Conservation (phyloP, 2,888 invertebrate species). For the Epiblema foenella region DNA sequence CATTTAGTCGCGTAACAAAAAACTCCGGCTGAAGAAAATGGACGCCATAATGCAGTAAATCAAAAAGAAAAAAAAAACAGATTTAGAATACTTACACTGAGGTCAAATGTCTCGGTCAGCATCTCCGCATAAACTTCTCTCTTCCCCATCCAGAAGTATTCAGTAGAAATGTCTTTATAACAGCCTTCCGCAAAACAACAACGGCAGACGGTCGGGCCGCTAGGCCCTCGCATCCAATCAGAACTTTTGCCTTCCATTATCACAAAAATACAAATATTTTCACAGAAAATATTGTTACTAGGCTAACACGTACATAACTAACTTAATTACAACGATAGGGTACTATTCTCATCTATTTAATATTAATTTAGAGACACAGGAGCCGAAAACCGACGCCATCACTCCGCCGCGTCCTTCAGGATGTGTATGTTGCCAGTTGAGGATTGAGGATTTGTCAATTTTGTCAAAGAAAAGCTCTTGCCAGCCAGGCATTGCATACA, state of each 20-base stretch:
- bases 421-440: conserved; percentile 38
- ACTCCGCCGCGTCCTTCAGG: conserved; percentile 43
- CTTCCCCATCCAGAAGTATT: conserved; percentile 83
- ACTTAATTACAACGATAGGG: conserved; percentile 41
- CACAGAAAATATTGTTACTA: conserved; percentile 59
- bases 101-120: conserved; percentile 70
- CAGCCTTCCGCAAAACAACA: conserved; percentile 79
- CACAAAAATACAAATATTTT: conserved; percentile 57
- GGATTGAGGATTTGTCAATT: neutral
- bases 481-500: neutral
- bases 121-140: conserved; percentile 79
- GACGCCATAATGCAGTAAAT: conserved; percentile 56
- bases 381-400: conserved; percentile 56
- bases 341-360: conserved; percentile 40
- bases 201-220: conserved; percentile 73
- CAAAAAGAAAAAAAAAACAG: conserved; percentile 36
- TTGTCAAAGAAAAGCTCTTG: neutral
- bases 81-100: conserved; percentile 64
- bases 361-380: conserved; percentile 49
- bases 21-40: conserved; percentile 60
- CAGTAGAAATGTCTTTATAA: conserved; percentile 80
- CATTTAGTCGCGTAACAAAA: conserved; percentile 56
- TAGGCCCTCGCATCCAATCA: conserved; percentile 73
- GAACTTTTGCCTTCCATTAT: conserved; percentile 72
- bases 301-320: conserved; percentile 52